Evolutionary conservation across 2,888 invertebrate species (phyloP), one percentile per base, ranked within the genome.

Genomic region (Andrena minutula): DNA sequence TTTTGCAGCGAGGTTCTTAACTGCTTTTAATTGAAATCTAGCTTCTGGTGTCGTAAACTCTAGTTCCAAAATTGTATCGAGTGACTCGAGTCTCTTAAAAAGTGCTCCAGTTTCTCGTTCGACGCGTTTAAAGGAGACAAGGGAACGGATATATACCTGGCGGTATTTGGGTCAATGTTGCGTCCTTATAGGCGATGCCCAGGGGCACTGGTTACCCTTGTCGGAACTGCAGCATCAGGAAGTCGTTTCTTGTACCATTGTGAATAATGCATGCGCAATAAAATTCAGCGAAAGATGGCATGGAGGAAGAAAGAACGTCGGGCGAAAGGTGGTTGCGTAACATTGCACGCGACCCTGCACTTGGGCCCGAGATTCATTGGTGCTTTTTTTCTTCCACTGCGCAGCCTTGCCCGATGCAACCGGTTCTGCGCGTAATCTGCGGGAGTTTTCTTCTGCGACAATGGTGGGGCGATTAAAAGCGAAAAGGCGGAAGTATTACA

Each of bases 111-210:
- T 53, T 53, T 53, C 53, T 23, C 12, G 10, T 1, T 30, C 35
- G 20, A 61, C 20, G 12, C 30, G 8, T 56, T 72, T 69, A 69
- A 84, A 82, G 53, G 51, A 85, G 80, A 74, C 79, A 83, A 86
- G 85, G 75, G 88, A 88, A 69, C 63, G 82, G 82, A 86, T 70
- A 41, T 41, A 16, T 41, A 66, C 75, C 64, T 71, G 51, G 28
- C 70, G 82, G 86, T 87, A 93, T 92, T 86, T 82, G 82, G 93
- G 92, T 91, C 93, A 93, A 92, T 92, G 93, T 91, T 90, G 79
- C 83, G 90, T 87, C 91, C 92, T 92, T 89, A 86, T 47, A 75
- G 75, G 75, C 64, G 74, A 71, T 69, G 72, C 75, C 79, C 78
- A 74, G 77, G 65, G 78, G 75, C 82, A 74, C 88, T 71, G 83